Evolutionary conservation across 2,888 invertebrate genomes (phyloP), one percentile per base, ranked within the genome.

Genomic region (Quadroppia sp.): DNA sequence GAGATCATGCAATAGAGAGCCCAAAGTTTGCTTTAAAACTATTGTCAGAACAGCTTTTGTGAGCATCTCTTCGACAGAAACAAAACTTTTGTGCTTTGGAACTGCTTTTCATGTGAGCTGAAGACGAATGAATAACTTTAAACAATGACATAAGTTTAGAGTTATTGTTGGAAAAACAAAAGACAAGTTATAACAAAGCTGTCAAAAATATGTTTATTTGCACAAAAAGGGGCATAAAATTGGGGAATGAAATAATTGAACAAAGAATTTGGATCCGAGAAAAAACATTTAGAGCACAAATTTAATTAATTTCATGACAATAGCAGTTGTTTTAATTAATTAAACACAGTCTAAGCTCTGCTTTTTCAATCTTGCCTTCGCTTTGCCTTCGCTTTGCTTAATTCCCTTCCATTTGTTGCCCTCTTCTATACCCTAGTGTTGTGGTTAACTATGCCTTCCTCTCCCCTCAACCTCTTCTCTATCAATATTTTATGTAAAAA

Each of bases 221-320:
- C 28, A 56, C 59, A 17, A 53, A 53, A 9, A 56, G 72, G 72
- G 59, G 23, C 40, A 11, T 20, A 9, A 42, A 59, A 15, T 45
- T 3, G 59, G 42, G 56, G 59, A 30, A 56, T 25, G 11, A 72
- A 61, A 59, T 67, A 67, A 67, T 67, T 56, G 72, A 53, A 72
- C 72, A 59, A 72, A 59, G 59, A 56, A 59, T 45, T 32, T 0
- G 23, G 13, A 64, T 7, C 4, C 36, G 56, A 71, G 42, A 72
- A 72, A 50, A 74, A 73, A 74, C 74, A 74, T 40, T 74, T 50
- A 74, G 45, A 30, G 72, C 71, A 72, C 74, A 74, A 74, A 59
- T 74, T 74, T 74, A 74, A 74, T 74, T 74, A 74, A 74, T 74
- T 74, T 73, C 30, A 32, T 74, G 61, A 61, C 74, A 74, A 74